Evolutionary conservation across 2,797 vertebrate species (phyloP), one percentile per base, ranked within the genome.

Genomic region (Silurus lanzhouensis): DNA sequence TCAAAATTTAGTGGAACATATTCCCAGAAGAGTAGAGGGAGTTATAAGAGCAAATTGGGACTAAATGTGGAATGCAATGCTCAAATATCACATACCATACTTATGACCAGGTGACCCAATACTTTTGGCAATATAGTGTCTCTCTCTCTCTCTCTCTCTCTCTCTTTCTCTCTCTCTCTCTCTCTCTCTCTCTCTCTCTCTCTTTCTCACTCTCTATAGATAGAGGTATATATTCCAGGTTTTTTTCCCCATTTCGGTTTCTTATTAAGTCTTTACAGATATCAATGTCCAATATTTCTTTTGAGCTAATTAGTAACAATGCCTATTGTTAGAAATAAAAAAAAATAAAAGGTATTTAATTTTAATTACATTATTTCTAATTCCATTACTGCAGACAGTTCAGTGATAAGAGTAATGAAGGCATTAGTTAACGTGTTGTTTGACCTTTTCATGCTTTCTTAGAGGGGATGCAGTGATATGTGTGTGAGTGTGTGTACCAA

Each of bases 401-500:
- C 20, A 78, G n/a, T 64, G 20, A 13, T 1, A 1, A 61, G 31
- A 61, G 10, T 44, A 44, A 61, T 78, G 27, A 44, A 17, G 46
- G 38, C 60, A 63, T 46, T 46, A n/a, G 38, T 46, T 46, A 44
- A 1, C 58, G 7, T 64, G 77, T 44, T 61, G 10, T 48, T 63
- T 63, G 20, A 63, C 13, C 0, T 79, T 64, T 6, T 79, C 20
- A 15, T 79, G 2, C 20, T 61, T 79, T 61, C 31, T 79, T 20
- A 46, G 38, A 44, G 19, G 5, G 13, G 20, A 22, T 38, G 75
- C 31, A 61, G 31, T 44, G 58, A 78, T 61, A 44, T 78, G 85
- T 91, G 83, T 8, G 88, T 92, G 89, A 87, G 90, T 90, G 90
- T 92, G 91, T 89, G 85, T 88, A 89, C 89, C 84, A 85, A 87